Conservation (phyloP, 2,113 vertebrate genomes). For the Heterotilapia buettikoferi region DNA sequence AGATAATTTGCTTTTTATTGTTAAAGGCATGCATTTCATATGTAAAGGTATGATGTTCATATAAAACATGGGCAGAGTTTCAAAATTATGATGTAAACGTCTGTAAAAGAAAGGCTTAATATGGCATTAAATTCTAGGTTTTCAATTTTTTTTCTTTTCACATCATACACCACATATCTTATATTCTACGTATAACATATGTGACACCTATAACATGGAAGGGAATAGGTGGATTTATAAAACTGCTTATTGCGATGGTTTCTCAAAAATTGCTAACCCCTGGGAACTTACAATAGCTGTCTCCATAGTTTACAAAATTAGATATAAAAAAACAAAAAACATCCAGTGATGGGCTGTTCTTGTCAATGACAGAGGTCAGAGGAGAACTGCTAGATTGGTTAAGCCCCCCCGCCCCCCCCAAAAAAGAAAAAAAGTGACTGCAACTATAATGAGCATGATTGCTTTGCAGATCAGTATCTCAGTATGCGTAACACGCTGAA, state of each 20-base stretch:
- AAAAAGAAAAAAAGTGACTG: neutral
- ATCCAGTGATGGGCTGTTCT: neutral
- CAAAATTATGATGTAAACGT: neutral
- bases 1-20: neutral
- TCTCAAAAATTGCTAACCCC: neutral
- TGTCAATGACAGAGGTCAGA: neutral
- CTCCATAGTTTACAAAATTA: neutral
- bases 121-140: neutral
- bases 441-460: neutral
- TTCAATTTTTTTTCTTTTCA: neutral
- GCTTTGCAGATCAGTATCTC: neutral
- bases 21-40: neutral
- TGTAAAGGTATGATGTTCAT: neutral
- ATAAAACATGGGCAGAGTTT: neutral
- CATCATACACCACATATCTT: neutral
- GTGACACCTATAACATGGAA: neutral
- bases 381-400: neutral
- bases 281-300: neutral
- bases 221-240: neutral
- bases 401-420: fast-evolving
- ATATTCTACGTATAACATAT: neutral
- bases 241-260: neutral
- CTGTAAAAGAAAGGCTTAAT: neutral
- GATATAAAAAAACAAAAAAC: neutral
- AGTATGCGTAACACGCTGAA: neutral